Evolutionary conservation across 2,888 invertebrate species (phyloP).

Genomic region (Folsomia candida): DNA sequence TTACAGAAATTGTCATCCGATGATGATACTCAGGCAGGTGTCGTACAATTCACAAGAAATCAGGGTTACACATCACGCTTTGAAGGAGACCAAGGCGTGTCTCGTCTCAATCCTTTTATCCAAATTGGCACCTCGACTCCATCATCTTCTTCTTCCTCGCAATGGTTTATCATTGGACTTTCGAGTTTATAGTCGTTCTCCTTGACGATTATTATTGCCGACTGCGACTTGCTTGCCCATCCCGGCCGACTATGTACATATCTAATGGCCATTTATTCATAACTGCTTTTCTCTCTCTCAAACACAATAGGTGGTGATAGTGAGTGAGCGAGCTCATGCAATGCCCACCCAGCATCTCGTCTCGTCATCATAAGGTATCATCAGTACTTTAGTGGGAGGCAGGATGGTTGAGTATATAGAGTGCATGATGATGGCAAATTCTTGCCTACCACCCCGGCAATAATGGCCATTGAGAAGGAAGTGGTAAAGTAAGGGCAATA

Average conservation of each 20-base stretch:
- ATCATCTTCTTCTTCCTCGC: not conserved
- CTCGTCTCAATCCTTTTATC: slow-evolving; percentile 52
- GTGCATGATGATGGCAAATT: not conserved
- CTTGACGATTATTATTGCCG: slow-evolving; percentile 48
- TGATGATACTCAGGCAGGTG: too few relatives aligned
- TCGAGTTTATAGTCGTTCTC: slow-evolving; percentile 35
- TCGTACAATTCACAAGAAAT: too few relatives aligned
- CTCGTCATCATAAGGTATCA: not conserved
- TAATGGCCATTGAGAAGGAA: not conserved
- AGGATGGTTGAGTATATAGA: too few relatives aligned
- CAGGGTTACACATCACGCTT: too few relatives aligned
- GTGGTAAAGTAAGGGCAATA: not conserved
- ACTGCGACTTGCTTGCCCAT: slow-evolving; percentile 6
- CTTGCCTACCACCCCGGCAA: not conserved
- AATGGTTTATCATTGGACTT: slow-evolving; percentile 21
- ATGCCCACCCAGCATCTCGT: not conserved
- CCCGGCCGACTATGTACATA: not conserved
- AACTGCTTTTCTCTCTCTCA: slow-evolving; percentile 17
- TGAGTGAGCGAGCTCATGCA: not conserved
- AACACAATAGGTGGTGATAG: not conserved
- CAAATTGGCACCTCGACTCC: slow-evolving; percentile 50
- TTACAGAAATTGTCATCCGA: too few relatives aligned
- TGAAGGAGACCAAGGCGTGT: too few relatives aligned
- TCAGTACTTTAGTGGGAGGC: too few relatives aligned
- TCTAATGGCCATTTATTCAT: slow-evolving; percentile 40